Conservation (phyloP, 2,797 vertebrate species). For the Oophaga sylvatica region DNA sequence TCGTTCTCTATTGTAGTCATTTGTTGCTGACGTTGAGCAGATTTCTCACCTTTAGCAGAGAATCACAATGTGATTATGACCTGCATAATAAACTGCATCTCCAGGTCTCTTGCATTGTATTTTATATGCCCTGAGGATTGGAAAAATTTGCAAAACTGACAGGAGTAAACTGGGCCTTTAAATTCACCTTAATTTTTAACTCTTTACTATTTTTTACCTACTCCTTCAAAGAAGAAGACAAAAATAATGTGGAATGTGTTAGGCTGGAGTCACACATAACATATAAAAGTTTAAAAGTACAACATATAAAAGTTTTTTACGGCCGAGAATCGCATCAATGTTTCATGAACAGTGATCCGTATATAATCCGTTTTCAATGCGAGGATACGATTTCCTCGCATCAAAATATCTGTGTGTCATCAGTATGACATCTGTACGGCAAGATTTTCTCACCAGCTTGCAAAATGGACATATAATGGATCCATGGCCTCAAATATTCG, state of each 20-base stretch:
- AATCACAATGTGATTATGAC: slow-evolving; percentile 22
- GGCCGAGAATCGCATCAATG: too few relatives aligned
- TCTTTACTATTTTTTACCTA: background rate
- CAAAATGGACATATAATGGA: too few relatives aligned
- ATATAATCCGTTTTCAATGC: too few relatives aligned
- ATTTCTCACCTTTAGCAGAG: slow-evolving; percentile 13
- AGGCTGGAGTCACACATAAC: too few relatives aligned
- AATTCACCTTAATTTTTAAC: background rate
- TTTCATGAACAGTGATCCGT: too few relatives aligned
- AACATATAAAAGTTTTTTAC: too few relatives aligned
- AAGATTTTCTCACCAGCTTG: too few relatives aligned
- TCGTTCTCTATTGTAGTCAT: slow-evolving; percentile 10
- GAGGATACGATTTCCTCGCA: too few relatives aligned
- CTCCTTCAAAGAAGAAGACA: background rate
- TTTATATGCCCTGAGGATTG: slow-evolving; percentile 18
- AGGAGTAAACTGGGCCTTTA: background rate
- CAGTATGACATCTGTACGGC: too few relatives aligned
- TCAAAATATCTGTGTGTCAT: too few relatives aligned
- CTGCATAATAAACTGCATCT: slow-evolving; percentile 23
- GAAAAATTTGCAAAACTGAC: background rate
- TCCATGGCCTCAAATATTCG: too few relatives aligned
- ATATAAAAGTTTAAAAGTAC: too few relatives aligned
- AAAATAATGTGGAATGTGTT: background rate
- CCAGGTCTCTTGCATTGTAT: background rate
- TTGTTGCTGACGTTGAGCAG: slow-evolving; percentile 32